phyloP scores from a whole-genome alignment of 2,888 invertebrate genomes.

The Dioctria linearis region DNA sequence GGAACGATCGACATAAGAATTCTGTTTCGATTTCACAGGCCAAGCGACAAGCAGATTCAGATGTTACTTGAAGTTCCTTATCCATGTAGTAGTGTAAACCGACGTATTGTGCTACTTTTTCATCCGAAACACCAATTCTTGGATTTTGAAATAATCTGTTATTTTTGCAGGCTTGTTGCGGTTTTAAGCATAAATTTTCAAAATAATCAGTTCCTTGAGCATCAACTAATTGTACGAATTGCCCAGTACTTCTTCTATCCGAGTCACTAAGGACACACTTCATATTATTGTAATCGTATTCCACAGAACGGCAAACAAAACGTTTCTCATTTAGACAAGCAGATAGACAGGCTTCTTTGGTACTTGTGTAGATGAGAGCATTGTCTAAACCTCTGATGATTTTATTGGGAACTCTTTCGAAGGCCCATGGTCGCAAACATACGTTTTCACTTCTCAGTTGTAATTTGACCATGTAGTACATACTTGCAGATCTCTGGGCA shows the following conservation, averaged over 20 bases:
- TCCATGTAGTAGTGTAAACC: conserved; percentile 93
- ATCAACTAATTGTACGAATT: conserved; percentile 91
- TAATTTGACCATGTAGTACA: conserved; percentile 96
- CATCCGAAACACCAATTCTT: conserved; percentile 90
- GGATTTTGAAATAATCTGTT: conserved; percentile 85
- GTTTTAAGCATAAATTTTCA: conserved; percentile 92
- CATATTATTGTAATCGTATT: conserved; percentile 94
- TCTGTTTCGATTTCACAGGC: conserved; percentile 95
- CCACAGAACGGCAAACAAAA: conserved; percentile 91
- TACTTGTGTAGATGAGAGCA: conserved; percentile 92
- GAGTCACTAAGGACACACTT: conserved; percentile 93
- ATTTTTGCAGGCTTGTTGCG: conserved; percentile 89
- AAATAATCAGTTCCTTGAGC: conserved; percentile 85
- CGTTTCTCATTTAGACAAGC: conserved; percentile 95
- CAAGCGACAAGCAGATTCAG: conserved; percentile 88
- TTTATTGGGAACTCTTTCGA: conserved; percentile 94
- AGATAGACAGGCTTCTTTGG: conserved; percentile 93
- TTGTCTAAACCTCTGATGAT: conserved; percentile 92
- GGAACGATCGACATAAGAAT: conserved; percentile 89
- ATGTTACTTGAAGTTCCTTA: conserved; percentile 92
- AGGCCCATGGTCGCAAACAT: conserved; percentile 92
- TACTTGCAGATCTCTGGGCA: conserved; percentile 88
- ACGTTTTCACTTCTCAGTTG: conserved; percentile 90
- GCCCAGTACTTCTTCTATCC: conserved; percentile 89
- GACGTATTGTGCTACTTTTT: conserved; percentile 93